Percentiles rank a stretch among this genome's conserved stretches.
phyloP scores from a whole-genome alignment of 1,140 invertebrate species.

The Chrysomallon squamiferum region DNA sequence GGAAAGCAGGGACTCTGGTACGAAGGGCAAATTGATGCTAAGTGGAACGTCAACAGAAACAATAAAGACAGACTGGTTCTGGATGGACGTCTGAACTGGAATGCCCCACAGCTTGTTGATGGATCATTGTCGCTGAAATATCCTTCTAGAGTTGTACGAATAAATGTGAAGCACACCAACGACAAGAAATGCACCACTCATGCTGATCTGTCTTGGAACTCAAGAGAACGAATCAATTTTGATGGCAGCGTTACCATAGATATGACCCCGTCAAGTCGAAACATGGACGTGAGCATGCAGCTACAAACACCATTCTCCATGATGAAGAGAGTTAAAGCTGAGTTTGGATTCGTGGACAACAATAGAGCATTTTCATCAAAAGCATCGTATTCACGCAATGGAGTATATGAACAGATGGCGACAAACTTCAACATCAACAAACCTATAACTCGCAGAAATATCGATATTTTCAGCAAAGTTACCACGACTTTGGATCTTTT shows the following conservation, averaged over 20 bases:
- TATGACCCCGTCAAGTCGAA: not conserved
- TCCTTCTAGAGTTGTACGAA: slow-evolving; percentile 16
- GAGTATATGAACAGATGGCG: too few relatives aligned
- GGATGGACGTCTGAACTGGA: slow-evolving; percentile 11
- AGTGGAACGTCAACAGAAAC: slow-evolving; percentile 37
- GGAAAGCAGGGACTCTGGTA: slow-evolving; percentile 17
- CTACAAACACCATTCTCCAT: too few relatives aligned
- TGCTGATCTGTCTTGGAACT: slow-evolving; percentile 33
- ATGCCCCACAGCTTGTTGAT: slow-evolving; percentile 13
- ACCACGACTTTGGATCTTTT: too few relatives aligned
- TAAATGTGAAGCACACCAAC: slow-evolving; percentile 17
- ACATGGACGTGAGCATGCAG: too few relatives aligned
- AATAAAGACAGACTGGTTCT: slow-evolving; percentile 20
- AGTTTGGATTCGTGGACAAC: too few relatives aligned
- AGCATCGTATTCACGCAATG: too few relatives aligned
- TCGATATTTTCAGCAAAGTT: too few relatives aligned
- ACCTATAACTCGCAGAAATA: too few relatives aligned
- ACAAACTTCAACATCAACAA: too few relatives aligned
- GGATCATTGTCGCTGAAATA: slow-evolving; percentile 7
- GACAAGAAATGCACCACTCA: slow-evolving; percentile 15
- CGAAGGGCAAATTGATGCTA: slow-evolving; percentile 30
- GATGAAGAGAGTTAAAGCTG: too few relatives aligned
- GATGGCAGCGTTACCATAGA: too few relatives aligned
- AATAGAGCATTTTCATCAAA: too few relatives aligned
- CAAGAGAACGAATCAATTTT: slow-evolving; percentile 29